phyloP scores from a whole-genome alignment of 2,888 invertebrate species.

The Lasioglossum zephyrum region DNA sequence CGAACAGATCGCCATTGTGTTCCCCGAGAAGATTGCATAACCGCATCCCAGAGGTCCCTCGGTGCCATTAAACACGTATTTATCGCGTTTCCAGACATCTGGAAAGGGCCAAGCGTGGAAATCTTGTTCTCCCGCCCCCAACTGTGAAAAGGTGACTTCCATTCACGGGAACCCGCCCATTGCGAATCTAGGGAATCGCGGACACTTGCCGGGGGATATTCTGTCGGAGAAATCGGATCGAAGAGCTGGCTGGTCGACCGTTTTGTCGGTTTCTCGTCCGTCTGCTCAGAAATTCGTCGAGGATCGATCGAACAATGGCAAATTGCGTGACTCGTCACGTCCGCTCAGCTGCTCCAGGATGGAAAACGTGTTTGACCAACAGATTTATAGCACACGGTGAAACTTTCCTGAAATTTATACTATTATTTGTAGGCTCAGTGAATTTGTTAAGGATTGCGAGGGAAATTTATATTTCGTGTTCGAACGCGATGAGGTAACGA shows the following conservation, averaged over 20 bases:
- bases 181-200: constrained; percentile 69
- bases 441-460: background rate
- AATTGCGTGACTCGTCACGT: constrained; percentile 72
- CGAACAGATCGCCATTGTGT: constrained; percentile 34
- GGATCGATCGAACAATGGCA: constrained; percentile 60
- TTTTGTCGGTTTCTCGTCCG: constrained; percentile 28
- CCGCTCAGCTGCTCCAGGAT: constrained; percentile 74
- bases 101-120: constrained; percentile 73
- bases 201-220: constrained; percentile 73
- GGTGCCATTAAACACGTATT: constrained; percentile 78
- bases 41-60: constrained; percentile 61
- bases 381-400: background rate
- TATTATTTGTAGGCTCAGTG: no score
- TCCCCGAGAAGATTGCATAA: constrained; percentile 66
- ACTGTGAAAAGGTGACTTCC: constrained; percentile 28
- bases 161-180: constrained; percentile 54
- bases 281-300: constrained; percentile 22
- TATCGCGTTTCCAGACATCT: constrained; percentile 71
- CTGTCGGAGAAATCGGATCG: constrained; percentile 52
- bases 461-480: background rate
- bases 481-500: constrained; percentile 60
- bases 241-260: constrained; percentile 12
- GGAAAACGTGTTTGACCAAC: constrained; percentile 25
- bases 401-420: background rate
- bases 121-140: constrained; percentile 58